Percentiles rank a stretch among this genome's conserved stretches.
phyloP scores from a whole-genome alignment of 2,797 vertebrate genomes.

The Danio jaintianensis region DNA sequence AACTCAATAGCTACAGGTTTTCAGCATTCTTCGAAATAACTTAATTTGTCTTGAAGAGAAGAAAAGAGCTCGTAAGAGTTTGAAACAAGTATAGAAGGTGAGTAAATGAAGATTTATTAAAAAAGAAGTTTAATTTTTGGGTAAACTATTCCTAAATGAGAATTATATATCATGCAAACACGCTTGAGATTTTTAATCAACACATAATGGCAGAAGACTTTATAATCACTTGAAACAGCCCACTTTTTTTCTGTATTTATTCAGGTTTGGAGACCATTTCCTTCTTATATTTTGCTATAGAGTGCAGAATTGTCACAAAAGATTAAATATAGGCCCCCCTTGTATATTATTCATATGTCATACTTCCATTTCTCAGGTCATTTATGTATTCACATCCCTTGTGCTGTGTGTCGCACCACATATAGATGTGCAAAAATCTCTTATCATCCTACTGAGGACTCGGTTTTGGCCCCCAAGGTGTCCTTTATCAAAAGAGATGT shows the following conservation, averaged over 20 bases:
- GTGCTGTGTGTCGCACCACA: background rate
- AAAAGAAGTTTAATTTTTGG: too few species aligned
- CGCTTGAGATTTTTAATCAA: constrained; percentile 12
- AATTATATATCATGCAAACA: background rate
- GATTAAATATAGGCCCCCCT: background rate
- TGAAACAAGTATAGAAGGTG: too few species aligned
- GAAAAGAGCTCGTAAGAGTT: too few species aligned
- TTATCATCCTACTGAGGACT: constrained; percentile 18
- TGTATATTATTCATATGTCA: background rate
- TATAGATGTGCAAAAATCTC: constrained; percentile 31
- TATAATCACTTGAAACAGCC: background rate
- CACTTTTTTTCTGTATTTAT: background rate
- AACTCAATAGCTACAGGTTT: too few species aligned
- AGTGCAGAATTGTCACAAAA: background rate
- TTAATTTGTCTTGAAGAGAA: too few species aligned
- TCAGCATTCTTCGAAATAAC: too few species aligned
- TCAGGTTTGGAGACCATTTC: background rate
- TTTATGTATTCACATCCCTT: constrained; percentile 5
- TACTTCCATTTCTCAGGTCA: background rate
- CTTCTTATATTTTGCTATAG: background rate
- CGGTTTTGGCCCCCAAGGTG: constrained; percentile 31
- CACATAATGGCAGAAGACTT: background rate
- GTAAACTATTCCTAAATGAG: too few species aligned
- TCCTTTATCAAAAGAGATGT: constrained; percentile 42
- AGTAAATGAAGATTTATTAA: too few species aligned